Percentiles rank a stretch among this genome's conserved stretches.
phyloP scores from a whole-genome alignment of 2,888 invertebrate genomes.

The Iselma pallidipennis region DNA sequence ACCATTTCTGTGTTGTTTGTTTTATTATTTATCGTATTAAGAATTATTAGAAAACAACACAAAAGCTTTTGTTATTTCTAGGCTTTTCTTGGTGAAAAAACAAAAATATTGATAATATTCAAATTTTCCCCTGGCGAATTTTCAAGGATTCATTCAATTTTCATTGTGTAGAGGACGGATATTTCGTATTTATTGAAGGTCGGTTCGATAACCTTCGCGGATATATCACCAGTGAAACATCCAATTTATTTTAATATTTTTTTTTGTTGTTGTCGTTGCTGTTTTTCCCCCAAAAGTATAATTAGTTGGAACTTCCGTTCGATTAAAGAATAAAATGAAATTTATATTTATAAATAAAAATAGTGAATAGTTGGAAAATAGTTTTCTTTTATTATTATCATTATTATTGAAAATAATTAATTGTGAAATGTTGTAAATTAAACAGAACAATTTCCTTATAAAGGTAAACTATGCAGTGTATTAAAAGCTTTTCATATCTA shows the following conservation, averaged over 20 bases:
- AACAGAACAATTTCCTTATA: constrained; percentile 1
- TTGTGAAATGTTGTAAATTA: constrained; percentile 1
- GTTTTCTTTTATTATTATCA: background rate
- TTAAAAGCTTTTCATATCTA: background rate
- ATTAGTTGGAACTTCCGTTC: background rate
- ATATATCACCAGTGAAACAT: constrained; percentile 21
- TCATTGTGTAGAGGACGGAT: constrained; percentile 30
- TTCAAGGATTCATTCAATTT: constrained; percentile 31
- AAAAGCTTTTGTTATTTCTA: constrained; percentile 4
- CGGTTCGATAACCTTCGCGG: constrained; percentile 41
- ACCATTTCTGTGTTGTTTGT: constrained; percentile 27
- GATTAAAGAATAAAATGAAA: background rate
- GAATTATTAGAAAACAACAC: background rate
- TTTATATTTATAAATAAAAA: background rate
- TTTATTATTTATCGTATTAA: constrained; percentile 21
- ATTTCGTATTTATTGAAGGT: constrained; percentile 40
- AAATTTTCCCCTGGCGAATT: constrained; percentile 29
- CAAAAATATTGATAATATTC: constrained; percentile 35
- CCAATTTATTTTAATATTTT: too few species aligned
- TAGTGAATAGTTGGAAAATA: background rate
- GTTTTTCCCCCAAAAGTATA: background rate
- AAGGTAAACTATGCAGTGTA: background rate
- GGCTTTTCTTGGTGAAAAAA: constrained; percentile 12
- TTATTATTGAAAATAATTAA: background rate
- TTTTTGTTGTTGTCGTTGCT: background rate